Percentiles rank a stretch among this genome's conserved stretches.
Evolutionary conservation across 2,113 vertebrate species (phyloP).

Genomic region (Notechis scutatus): DNA sequence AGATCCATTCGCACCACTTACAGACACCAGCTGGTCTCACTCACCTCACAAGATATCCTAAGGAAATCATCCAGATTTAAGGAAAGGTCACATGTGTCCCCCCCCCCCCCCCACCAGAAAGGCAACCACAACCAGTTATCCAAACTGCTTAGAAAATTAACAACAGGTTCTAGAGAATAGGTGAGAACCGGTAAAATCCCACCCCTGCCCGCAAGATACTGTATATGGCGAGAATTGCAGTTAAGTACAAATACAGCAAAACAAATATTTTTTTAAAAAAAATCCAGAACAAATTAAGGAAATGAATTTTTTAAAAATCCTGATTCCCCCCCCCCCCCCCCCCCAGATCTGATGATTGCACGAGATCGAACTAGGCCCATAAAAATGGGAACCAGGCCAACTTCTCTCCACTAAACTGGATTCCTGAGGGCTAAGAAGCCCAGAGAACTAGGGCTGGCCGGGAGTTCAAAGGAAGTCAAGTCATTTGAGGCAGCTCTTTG

Average conservation of each 20-base stretch:
- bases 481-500: neutral
- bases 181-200: no score
- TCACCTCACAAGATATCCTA: no score
- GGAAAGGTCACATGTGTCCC: no score
- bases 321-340: accelerated
- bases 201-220: neutral
- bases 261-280: neutral
- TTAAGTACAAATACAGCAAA: neutral
- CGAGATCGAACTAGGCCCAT: neutral
- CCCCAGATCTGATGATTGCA: neutral
- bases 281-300: neutral
- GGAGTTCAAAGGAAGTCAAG: neutral
- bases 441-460: neutral
- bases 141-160: no score
- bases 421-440: neutral
- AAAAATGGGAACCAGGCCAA: neutral
- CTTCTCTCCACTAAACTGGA: neutral
- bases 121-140: no score
- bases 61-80: no score
- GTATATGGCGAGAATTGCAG: neutral
- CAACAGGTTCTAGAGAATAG: no score
- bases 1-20: no score
- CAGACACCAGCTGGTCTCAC: no score
- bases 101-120: no score
- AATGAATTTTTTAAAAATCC: neutral